Base-by-base conservation (phyloP, 2,888 invertebrate genomes). In the Chalcis sispes region DNA sequence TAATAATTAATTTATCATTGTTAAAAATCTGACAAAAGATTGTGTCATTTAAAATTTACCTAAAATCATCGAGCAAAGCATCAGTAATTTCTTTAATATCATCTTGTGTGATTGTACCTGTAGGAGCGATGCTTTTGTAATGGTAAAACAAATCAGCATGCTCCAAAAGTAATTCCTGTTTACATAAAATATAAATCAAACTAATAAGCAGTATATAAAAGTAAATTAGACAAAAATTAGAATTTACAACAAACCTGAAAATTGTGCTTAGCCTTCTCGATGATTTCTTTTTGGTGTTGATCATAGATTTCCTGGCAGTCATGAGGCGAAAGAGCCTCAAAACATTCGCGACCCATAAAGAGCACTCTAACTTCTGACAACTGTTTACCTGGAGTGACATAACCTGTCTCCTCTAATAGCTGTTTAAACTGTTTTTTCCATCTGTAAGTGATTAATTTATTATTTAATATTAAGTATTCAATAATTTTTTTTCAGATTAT, bases 351-450 rank as follows among this genome's bases (percentile, higher is more conserved):
- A 0, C 98, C 98, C 94, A 97, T 95, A 86, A 98, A 95, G 74
- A 97, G 90, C 2, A 98, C 96, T 66, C 95, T 91, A 46, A 97
- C 96, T 89, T 98, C 98, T 0, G 95, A 93, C 80, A 98, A 89
- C 83, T 95, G 94, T 89, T 98, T 97, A n/a, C 98, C 98, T 1
- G 98, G 97, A 0, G 97, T 97, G 36, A 98, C 97, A 89, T 98
- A 97, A 1, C 96, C 95, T 0, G 97, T 97, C 89, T 97, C 97
- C 88, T 97, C 96, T 71, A 98, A 91, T 23, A 98, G 91, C 85
- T 96, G 94, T 89, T 96, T 96, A 90, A 98, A 98, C 87, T 98
- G 96, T 85, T 96, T 95, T 88, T 96, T 96, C 94, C 96, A 95
- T 89, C 97, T 97, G 88, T 75, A 82, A 79, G 13, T 18, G 10